phyloP scores from a whole-genome alignment of 2,888 invertebrate genomes.

The Eulithis prunata region DNA sequence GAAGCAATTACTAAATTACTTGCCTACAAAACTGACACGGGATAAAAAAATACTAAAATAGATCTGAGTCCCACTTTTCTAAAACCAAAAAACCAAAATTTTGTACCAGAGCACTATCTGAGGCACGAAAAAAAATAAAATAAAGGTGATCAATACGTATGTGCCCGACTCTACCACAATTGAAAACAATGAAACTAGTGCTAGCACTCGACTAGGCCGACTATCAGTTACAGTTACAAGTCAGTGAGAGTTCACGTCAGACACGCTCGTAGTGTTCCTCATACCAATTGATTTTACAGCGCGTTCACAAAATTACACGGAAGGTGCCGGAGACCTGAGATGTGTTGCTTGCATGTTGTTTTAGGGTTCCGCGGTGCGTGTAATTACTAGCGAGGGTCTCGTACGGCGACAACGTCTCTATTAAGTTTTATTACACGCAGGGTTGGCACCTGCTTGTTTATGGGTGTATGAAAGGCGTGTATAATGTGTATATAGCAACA shows the following conservation, averaged over 20 bases:
- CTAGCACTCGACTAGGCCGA: neutral
- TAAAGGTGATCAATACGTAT: no score
- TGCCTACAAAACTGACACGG: no score
- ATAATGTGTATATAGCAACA: no score
- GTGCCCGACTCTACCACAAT: no score
- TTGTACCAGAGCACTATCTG: no score
- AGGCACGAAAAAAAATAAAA: no score
- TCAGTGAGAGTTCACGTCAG: neutral
- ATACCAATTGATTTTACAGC: slow-evolving; percentile 23
- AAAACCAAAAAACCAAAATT: no score
- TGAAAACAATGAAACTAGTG: neutral
- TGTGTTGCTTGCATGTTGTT: slow-evolving; percentile 26
- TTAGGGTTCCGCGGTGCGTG: slow-evolving; percentile 43
- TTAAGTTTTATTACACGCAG: slow-evolving; percentile 48
- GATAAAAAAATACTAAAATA: no score
- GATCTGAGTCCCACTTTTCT: no score
- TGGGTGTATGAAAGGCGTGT: neutral
- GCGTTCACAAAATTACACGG: slow-evolving; percentile 17
- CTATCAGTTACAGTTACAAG: slow-evolving; percentile 15
- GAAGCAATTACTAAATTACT: no score
- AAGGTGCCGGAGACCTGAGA: slow-evolving; percentile 19
- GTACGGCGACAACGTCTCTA: slow-evolving; percentile 49
- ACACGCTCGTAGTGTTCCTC: neutral
- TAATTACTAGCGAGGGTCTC: slow-evolving; percentile 43
- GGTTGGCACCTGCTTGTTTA: slow-evolving; percentile 34